These are phyloP conservation scores for Gasterosteus nipponicus DNA, from an alignment of 2,113 vertebrate species.

Conservation along the genomic window DNA sequence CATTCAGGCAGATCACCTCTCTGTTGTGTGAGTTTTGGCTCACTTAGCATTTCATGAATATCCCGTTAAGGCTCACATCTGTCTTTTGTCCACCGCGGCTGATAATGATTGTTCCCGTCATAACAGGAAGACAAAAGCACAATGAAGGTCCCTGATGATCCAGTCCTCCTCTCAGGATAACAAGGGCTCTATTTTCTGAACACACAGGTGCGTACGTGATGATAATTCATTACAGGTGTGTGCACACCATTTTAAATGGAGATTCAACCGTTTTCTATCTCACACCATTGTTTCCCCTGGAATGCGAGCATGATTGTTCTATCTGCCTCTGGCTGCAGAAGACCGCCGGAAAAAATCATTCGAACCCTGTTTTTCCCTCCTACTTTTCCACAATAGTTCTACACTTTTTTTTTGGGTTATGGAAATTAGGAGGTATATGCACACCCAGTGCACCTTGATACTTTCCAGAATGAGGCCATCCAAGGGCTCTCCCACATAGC, in stretches of 20 bases:
- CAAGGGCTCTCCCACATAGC: not conserved
- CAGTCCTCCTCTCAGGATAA: conserved; percentile 19
- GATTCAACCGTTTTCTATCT: not conserved
- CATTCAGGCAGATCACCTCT: not conserved
- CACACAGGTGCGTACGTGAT: not conserved
- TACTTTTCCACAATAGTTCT: not conserved
- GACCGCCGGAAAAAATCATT: not conserved
- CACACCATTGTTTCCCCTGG: not conserved
- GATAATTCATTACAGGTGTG: not conserved
- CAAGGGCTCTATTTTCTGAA: conserved; percentile 3
- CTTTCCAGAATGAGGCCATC: not conserved
- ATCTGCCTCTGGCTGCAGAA: not conserved
- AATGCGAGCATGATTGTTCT: not conserved
- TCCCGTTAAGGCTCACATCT: not conserved
- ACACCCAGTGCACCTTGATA: not conserved
- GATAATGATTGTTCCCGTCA: conserved; percentile 8
- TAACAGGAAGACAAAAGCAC: conserved; percentile 16
- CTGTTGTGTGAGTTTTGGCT: conserved; percentile 5
- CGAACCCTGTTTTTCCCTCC: not conserved
- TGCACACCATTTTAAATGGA: not conserved
- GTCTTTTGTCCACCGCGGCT: conserved; percentile 1
- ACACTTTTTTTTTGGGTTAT: not conserved
- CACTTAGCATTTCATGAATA: not conserved
- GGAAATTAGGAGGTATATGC: not conserved
- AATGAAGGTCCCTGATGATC: conserved; percentile 24